Conservation (phyloP, 2,888 invertebrate genomes). For the Desoria tigrina region DNA sequence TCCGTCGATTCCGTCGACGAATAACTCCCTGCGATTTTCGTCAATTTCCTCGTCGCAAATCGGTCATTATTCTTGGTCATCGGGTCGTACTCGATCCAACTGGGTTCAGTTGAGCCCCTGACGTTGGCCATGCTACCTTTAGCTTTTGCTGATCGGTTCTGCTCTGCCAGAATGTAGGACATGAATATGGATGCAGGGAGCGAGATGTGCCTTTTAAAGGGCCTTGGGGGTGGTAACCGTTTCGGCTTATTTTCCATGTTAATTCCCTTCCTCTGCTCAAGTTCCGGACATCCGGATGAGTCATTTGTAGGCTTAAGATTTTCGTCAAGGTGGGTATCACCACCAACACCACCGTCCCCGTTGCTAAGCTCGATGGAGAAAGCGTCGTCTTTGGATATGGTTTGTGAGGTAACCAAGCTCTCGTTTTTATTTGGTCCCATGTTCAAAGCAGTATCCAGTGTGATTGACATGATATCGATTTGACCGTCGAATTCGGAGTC, state of each 20-base stretch:
- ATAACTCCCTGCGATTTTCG: constrained; percentile 14
- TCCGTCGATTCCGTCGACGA: constrained; percentile 17
- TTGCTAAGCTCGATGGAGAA: constrained; percentile 12
- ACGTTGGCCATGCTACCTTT: constrained; percentile 17
- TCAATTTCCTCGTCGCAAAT: constrained; percentile 10
- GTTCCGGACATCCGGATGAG: not conserved
- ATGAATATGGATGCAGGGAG: constrained; percentile 50
- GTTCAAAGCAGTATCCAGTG: constrained; percentile 39
- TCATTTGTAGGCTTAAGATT: not conserved
- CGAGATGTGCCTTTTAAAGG: constrained; percentile 48
- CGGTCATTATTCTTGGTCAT: constrained; percentile 5
- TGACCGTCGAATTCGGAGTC: constrained; percentile 49
- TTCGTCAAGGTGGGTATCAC: not conserved
- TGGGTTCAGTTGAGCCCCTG: constrained; percentile 11
- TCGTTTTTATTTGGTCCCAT: not conserved
- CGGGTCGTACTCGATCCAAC: not conserved
- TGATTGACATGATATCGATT: constrained; percentile 50
- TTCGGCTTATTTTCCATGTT: not conserved
- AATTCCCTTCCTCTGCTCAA: not conserved
- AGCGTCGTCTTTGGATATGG: constrained; percentile 27
- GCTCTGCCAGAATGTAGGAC: constrained; percentile 37
- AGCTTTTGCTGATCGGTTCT: constrained; percentile 12
- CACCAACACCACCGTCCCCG: constrained; percentile 12
- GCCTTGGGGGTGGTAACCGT: constrained; percentile 30
- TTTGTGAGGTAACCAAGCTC: constrained; percentile 3